Base-by-base conservation (phyloP, 2,113 vertebrate species). In the Sylvia atricapilla region DNA sequence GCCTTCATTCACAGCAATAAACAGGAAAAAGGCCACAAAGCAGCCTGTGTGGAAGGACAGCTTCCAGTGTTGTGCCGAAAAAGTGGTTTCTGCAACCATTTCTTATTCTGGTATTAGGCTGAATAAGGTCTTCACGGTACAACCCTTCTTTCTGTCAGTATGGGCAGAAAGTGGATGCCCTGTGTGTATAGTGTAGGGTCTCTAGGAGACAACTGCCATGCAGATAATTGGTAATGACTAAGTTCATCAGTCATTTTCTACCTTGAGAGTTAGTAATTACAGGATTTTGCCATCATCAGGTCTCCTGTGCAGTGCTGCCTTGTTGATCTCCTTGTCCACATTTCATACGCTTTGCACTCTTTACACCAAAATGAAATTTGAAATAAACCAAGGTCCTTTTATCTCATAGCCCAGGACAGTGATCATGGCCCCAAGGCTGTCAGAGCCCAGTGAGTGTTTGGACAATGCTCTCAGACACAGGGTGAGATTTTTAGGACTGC, bases 341-440 rank as follows among this genome's bases (percentile, higher is more conserved):
- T 25, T 18, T 81, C 28, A 20, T 21, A 18, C 0, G 0, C 35
- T 44, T 35, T 13, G 15, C 59, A 74, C 3, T 8, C 37, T 70
- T 59, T 35, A 15, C 8, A 7, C 30, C 68, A 84, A 94, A 90
- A 77, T 9, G 15, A 39, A 64, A 75, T 50, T 39, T 89, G 47
- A 43, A 46, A 25, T 76, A 49, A 81, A 84, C 33, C 47, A 39
- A 55, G 7, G 35, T 86, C 46, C 35, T 25, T 90, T 90, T 62
- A 24, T 22, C 39, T 80, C 72, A 30, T 2, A 58, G 33, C 27
- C 47, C 53, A 41, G 69, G 33, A 37, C 13, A 46, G 46, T 46
- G 46, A 7, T 10, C 28, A 30, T 0, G 1, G 53, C 13, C 39
- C 24, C 47, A 13, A 9, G 70, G 39, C 50, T 64, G 43, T 21